Percentiles rank a stretch among this genome's conserved stretches.
phyloP scores from a whole-genome alignment of 2,113 vertebrate species.

The Etia nguti region DNA sequence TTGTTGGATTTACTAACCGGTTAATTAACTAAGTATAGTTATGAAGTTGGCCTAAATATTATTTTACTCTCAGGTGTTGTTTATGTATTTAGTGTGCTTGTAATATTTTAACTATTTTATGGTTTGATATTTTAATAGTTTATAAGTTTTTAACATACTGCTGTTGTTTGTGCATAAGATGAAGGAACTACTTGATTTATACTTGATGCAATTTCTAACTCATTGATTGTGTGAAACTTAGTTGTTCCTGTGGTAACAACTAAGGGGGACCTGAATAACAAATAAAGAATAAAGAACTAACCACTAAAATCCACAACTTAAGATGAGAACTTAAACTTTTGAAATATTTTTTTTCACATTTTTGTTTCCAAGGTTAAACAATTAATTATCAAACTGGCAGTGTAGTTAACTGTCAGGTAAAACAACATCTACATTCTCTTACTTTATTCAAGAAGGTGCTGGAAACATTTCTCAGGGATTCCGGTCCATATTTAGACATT shows the following conservation, averaged over 20 bases:
- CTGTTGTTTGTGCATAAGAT: background rate
- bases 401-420: background rate
- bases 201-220: background rate
- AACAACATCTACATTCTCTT: background rate
- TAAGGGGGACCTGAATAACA: background rate
- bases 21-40: background rate
- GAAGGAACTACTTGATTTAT: background rate
- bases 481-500: background rate
- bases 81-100: background rate
- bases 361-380: background rate
- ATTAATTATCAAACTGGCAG: background rate
- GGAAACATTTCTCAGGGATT: background rate
- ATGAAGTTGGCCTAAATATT: background rate
- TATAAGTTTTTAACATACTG: background rate
- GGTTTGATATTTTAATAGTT: background rate
- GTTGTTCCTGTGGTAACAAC: background rate
- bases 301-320: background rate
- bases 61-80: background rate
- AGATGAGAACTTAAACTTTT: background rate
- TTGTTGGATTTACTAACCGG: accelerated
- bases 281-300: background rate
- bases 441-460: background rate
- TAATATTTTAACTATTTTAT: background rate
- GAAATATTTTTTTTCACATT: background rate
- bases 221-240: background rate